Conservation (phyloP, 2,797 vertebrate species). For the Epinephelus coioides region DNA sequence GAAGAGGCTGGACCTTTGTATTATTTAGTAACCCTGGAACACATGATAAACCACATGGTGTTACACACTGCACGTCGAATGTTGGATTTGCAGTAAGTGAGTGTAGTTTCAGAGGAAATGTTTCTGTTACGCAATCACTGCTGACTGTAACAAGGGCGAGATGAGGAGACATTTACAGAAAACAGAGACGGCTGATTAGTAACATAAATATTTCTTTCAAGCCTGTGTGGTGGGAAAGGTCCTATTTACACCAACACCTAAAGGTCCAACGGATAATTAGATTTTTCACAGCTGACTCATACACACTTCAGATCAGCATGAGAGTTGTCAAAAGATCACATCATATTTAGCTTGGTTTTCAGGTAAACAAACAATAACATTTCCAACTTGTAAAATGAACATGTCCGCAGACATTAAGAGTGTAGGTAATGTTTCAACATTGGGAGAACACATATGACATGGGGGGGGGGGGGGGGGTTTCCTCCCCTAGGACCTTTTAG, state of each 20-base stretch:
- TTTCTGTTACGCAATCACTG: constrained; percentile 33
- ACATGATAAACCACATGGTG: constrained; percentile 44
- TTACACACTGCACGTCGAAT: neutral
- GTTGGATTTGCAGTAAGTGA: neutral
- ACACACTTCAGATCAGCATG: neutral
- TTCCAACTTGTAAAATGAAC: constrained; percentile 1
- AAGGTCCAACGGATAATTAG: constrained; percentile 4
- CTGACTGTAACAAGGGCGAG: constrained; percentile 24
- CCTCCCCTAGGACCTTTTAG: no score
- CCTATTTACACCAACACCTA: constrained; percentile 16
- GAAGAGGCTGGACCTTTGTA: neutral
- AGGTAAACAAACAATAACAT: constrained; percentile 23
- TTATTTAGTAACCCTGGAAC: constrained; percentile 32
- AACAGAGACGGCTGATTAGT: constrained; percentile 21
- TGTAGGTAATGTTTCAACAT: no score
- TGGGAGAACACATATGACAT: no score
- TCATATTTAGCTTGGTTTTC: constrained; percentile 11
- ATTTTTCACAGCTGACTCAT: constrained; percentile 7
- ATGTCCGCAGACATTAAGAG: neutral
- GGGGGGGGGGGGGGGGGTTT: no score
- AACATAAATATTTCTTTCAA: constrained; percentile 12
- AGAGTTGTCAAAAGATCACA: constrained; percentile 1
- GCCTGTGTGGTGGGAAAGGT: neutral
- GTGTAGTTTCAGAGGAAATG: constrained; percentile 14
- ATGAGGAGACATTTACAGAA: constrained; percentile 25